These are phyloP conservation scores for Loxodonta africana DNA, from an alignment of 2,113 vertebrate genomes.

Conservation along the genomic window DNA sequence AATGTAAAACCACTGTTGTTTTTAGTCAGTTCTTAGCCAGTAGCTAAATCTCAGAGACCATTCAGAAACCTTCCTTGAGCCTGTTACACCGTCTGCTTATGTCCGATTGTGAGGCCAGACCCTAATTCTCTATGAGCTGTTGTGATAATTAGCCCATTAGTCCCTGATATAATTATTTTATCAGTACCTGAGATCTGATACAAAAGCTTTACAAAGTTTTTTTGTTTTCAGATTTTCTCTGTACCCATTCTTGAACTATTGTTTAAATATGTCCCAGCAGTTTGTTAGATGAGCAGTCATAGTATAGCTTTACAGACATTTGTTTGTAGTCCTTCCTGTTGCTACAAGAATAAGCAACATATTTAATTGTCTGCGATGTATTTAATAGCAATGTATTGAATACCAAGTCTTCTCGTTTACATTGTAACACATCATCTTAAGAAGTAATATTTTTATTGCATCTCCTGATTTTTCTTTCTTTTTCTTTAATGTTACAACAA, in stretches of 20 bases:
- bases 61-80: constrained; percentile 29
- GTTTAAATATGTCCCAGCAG: not conserved
- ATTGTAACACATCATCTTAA: not conserved
- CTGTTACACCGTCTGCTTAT: constrained; percentile 29
- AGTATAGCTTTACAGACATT: constrained; percentile 17
- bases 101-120: not conserved
- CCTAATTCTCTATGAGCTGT: not conserved
- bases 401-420: not conserved
- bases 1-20: not conserved
- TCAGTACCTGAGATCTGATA: not conserved
- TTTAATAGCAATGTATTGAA: not conserved
- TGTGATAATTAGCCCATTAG: constrained; percentile 47
- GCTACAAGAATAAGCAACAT: constrained; percentile 2
- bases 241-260: constrained; percentile 55
- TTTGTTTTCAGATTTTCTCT: not conserved
- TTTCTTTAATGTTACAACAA: constrained; percentile 75
- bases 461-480: constrained; percentile 20
- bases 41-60: not conserved
- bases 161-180: not conserved
- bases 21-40: not conserved
- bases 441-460: constrained; percentile 60
- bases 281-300: constrained; percentile 32
- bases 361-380: not conserved
- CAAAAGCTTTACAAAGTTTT: not conserved
- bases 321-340: not conserved